phyloP scores from a whole-genome alignment of 2,113 vertebrate genomes.

The Myanophis thanlyinensis region DNA sequence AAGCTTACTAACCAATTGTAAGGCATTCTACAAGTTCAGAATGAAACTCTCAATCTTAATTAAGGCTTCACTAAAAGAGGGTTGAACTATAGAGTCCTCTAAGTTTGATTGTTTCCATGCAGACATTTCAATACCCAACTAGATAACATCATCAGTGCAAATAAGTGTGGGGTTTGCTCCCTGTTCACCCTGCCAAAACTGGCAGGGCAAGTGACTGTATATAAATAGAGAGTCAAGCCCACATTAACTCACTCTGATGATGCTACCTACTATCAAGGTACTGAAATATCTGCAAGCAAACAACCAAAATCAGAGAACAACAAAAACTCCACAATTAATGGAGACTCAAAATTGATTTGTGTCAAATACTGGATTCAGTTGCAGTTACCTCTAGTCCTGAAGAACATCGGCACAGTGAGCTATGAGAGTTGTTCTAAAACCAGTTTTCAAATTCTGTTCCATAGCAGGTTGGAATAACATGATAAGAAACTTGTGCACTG shows the following conservation, averaged over 20 bases:
- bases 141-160: not conserved
- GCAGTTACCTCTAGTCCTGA: not conserved
- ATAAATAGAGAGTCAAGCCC: not conserved
- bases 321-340: not conserved
- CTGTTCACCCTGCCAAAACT: not conserved
- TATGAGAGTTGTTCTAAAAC: not conserved
- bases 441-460: not conserved
- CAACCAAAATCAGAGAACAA: not conserved
- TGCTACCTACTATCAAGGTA: not conserved
- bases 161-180: not conserved
- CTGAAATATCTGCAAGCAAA: not conserved
- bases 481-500: not conserved
- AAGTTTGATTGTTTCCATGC: not conserved
- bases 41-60: not conserved
- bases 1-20: not conserved
- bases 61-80: not conserved
- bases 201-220: not conserved
- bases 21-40: not conserved
- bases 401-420: not conserved
- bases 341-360: not conserved
- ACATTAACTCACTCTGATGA: not conserved
- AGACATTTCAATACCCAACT: not conserved
- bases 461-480: not conserved
- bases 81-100: not conserved
- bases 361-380: not conserved